A percentile compares a stretch with the other conserved stretches of the same genome.
Evolutionary conservation across 2,113 vertebrate genomes (phyloP).

Genomic region (Percopsis transmontana): DNA sequence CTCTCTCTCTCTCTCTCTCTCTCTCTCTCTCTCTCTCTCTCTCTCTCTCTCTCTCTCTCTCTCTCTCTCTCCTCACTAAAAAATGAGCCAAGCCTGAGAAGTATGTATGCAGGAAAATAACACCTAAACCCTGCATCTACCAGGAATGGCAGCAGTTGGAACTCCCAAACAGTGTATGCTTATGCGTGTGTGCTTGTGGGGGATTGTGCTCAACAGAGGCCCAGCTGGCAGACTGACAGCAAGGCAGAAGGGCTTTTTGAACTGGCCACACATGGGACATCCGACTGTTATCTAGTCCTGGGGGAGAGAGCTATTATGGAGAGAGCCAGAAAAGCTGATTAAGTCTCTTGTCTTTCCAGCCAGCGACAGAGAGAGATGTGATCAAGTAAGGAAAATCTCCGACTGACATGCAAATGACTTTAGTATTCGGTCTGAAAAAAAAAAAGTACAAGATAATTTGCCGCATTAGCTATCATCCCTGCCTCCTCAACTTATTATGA

Average conservation of each 20-base stretch:
- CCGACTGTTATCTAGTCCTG: conserved; percentile 60
- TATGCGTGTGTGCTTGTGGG: background rate
- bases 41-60: no score
- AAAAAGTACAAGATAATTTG: conserved; percentile 27
- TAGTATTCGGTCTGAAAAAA: background rate
- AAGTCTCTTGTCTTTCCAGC: conserved; percentile 56
- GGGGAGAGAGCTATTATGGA: conserved; percentile 64
- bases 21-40: no score
- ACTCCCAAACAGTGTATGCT: conserved; percentile 21
- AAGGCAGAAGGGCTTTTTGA: conserved; percentile 43
- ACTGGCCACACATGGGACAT: conserved; percentile 57
- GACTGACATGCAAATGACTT: conserved; percentile 44
- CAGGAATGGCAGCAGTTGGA: background rate
- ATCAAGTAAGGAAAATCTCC: conserved; percentile 59
- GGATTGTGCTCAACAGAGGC: conserved; percentile 24
- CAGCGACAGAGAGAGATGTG: conserved; percentile 22
- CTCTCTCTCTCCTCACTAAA: no score
- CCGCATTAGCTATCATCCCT: background rate
- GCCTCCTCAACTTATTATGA: no score
- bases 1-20: no score
- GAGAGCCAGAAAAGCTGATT: conserved; percentile 69
- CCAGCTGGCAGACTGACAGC: conserved; percentile 70
- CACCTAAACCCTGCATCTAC: background rate
- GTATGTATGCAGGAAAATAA: no score
- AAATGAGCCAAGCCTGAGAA: no score